phyloP scores from a whole-genome alignment of 1,140 invertebrate species.

The Hyphantria cunea region DNA sequence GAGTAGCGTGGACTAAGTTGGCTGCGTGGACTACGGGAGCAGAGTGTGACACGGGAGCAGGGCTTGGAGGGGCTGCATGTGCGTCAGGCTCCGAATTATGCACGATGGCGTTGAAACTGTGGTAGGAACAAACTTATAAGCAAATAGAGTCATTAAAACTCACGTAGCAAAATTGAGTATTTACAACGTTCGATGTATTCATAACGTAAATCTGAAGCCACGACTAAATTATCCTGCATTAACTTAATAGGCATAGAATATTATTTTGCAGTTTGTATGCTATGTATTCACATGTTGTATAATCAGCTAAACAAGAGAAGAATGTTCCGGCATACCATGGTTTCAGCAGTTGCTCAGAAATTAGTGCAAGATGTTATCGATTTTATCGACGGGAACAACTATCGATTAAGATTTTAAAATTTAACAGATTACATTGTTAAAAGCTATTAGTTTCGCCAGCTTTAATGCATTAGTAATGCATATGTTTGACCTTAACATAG shows the following conservation, averaged over 20 bases:
- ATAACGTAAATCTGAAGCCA: conserved; percentile 10
- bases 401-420: conserved; percentile 43
- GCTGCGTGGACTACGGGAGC: conserved; percentile 44
- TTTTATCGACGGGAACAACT: conserved; percentile 65
- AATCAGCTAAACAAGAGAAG: conserved; percentile 23
- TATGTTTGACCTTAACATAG: conserved; percentile 42
- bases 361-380: conserved; percentile 56
- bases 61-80: conserved; percentile 34
- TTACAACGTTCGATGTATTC: conserved; percentile 21
- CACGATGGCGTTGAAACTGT: conserved; percentile 72
- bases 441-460: conserved; percentile 63
- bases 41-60: conserved; percentile 27
- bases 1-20: conserved; percentile 42
- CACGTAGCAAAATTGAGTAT: conserved; percentile 18
- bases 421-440: conserved; percentile 43
- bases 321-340: conserved; percentile 27
- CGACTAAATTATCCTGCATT: conserved; percentile 22
- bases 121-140: conserved; percentile 34
- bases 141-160: conserved; percentile 9
- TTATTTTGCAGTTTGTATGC: conserved; percentile 22
- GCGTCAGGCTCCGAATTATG: conserved; percentile 59
- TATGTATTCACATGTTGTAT: conserved; percentile 30
- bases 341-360: conserved; percentile 37
- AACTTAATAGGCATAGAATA: conserved; percentile 14
- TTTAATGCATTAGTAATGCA: conserved; percentile 46